A percentile compares a stretch with the other conserved stretches of the same genome.
Conservation (phyloP, 1,140 invertebrate genomes). For the Drosophila eugracilis region DNA sequence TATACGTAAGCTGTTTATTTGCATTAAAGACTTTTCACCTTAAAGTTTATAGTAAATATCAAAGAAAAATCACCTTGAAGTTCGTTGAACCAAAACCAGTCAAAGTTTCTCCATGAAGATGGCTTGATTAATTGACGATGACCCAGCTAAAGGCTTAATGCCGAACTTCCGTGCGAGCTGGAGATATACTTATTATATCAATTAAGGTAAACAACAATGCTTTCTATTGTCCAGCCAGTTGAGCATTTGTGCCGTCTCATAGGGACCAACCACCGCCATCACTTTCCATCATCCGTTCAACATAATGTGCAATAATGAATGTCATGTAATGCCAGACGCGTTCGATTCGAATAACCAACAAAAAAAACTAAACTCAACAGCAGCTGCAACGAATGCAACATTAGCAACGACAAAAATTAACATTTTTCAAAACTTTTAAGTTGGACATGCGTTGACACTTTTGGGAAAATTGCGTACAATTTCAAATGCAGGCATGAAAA, state of each 20-base stretch:
- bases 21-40: background rate
- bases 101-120: conserved; percentile 28
- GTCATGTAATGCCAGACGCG: conserved; percentile 69
- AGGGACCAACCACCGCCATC: conserved; percentile 18
- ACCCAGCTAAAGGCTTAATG: conserved; percentile 69
- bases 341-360: conserved; percentile 28
- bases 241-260: conserved; percentile 64
- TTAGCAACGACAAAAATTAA: conserved; percentile 60
- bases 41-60: conserved; percentile 5
- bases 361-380: conserved; percentile 10
- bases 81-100: conserved; percentile 15
- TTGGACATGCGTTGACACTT: conserved; percentile 72
- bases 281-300: conserved; percentile 55
- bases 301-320: conserved; percentile 70
- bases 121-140: conserved; percentile 52
- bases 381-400: conserved; percentile 45
- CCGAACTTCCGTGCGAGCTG: conserved; percentile 55
- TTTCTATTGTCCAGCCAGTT: conserved; percentile 19
- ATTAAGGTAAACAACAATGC: conserved; percentile 69
- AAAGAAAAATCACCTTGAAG: background rate
- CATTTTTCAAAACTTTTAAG: conserved; percentile 57
- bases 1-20: too few species aligned
- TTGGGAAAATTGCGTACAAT: conserved; percentile 73
- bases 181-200: conserved; percentile 69
- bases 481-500: conserved; percentile 64